These are phyloP conservation scores for Eulemur rufifrons DNA, from an alignment of 2,113 vertebrate genomes.

Conservation along the genomic window DNA sequence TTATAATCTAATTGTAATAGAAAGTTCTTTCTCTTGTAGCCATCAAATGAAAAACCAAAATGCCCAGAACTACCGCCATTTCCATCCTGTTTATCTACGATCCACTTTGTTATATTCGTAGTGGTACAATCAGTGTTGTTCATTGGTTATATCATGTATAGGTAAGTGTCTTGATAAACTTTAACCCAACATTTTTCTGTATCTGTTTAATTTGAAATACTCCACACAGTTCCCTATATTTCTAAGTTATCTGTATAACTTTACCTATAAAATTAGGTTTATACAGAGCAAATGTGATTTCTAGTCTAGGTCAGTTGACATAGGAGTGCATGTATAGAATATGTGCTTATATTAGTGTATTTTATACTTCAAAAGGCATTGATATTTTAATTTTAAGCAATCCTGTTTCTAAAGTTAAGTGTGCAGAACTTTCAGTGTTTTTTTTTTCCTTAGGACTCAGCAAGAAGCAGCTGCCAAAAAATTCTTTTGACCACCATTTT, in stretches of 20 bases:
- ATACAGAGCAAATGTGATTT: not conserved
- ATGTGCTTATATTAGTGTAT: not conserved
- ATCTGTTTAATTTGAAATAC: not conserved
- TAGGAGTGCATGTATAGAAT: not conserved
- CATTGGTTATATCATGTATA: conserved; percentile 95
- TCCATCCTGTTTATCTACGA: conserved; percentile 92
- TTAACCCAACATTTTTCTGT: not conserved
- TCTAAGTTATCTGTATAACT: not conserved
- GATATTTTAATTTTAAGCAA: not conserved
- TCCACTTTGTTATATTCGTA: conserved; percentile 94
- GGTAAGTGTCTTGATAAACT: conserved; percentile 84
- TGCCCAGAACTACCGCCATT: conserved; percentile 92
- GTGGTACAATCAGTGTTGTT: conserved; percentile 92
- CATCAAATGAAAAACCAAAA: conserved; percentile 89
- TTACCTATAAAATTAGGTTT: not conserved
- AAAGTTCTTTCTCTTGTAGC: conserved; percentile 81
- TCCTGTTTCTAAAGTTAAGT: not conserved
- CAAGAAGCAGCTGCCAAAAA: conserved; percentile 99
- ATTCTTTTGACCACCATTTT: conserved; percentile 94
- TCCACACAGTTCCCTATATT: not conserved
- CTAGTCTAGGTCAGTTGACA: not conserved
- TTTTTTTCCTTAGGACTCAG: conserved; percentile 89
- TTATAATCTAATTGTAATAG: not conserved
- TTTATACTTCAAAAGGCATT: not conserved
- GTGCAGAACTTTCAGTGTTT: not conserved